These are phyloP conservation scores for Nephrotoma appendiculata DNA, from an alignment of 2,888 invertebrate genomes.

Conservation along the genomic window DNA sequence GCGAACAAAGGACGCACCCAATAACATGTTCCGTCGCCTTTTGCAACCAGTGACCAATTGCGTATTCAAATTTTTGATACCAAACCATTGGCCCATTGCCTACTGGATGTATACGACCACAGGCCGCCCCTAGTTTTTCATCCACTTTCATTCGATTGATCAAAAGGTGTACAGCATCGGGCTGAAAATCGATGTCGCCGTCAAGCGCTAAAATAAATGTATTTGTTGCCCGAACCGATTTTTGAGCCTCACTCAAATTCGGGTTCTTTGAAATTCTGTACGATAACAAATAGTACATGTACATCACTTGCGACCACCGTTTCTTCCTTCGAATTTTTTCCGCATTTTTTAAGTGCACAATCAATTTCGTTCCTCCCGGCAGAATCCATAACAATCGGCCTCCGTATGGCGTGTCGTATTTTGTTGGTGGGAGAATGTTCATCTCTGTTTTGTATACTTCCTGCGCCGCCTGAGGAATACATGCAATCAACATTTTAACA, in stretches of 20 bases:
- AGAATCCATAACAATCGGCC: slow-evolving; percentile 71
- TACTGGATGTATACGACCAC: slow-evolving; percentile 80
- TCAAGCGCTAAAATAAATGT: slow-evolving; percentile 74
- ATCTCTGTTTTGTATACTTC: slow-evolving; percentile 52
- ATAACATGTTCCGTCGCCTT: slow-evolving; percentile 85
- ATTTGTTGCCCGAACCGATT: slow-evolving; percentile 58
- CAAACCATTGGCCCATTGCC: slow-evolving; percentile 71
- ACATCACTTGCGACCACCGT: slow-evolving; percentile 91
- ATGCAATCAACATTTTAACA: slow-evolving; percentile 55
- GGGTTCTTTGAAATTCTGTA: slow-evolving; percentile 60
- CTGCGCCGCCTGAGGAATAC: slow-evolving; percentile 61
- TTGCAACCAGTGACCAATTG: slow-evolving; percentile 85
- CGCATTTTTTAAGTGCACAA: slow-evolving; percentile 81
- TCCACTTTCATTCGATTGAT: slow-evolving; percentile 80
- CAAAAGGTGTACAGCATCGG: slow-evolving; percentile 59
- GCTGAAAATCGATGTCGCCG: slow-evolving; percentile 81
- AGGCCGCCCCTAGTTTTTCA: slow-evolving; percentile 66
- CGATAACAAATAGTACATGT: slow-evolving; percentile 83
- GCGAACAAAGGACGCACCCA: slow-evolving; percentile 80
- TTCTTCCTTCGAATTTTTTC: slow-evolving; percentile 77
- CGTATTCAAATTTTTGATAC: slow-evolving; percentile 84
- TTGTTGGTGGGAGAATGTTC: slow-evolving; percentile 49
- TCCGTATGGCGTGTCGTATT: slow-evolving; percentile 72
- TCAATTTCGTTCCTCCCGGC: slow-evolving; percentile 71
- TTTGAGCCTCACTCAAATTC: slow-evolving; percentile 29